Conservation (phyloP, 2,113 vertebrate genomes). For the Octodon degus region DNA sequence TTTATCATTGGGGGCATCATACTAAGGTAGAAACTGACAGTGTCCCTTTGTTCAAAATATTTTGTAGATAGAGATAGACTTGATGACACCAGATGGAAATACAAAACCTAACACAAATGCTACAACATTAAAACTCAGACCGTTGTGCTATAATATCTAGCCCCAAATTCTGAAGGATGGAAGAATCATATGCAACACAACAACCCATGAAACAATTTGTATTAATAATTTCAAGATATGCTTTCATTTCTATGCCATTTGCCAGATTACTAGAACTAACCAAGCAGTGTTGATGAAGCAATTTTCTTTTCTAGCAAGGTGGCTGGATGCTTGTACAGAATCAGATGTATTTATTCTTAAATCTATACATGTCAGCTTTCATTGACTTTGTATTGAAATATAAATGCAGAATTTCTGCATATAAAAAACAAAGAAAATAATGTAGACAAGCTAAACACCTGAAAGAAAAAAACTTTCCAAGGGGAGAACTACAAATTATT, state of each 20-base stretch:
- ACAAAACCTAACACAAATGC: background rate
- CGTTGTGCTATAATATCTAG: background rate
- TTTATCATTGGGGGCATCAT: background rate
- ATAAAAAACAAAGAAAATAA: background rate
- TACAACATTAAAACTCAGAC: background rate
- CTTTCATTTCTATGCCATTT: background rate
- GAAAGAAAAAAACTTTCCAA: background rate
- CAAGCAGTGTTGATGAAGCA: background rate
- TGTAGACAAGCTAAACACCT: background rate
- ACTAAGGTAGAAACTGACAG: background rate
- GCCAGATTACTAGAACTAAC: background rate
- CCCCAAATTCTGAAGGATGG: background rate
- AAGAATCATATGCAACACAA: background rate
- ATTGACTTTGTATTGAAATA: conserved; percentile 13
- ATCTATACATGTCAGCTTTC: background rate
- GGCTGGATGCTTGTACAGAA: background rate
- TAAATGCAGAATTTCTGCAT: background rate
- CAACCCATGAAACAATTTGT: background rate
- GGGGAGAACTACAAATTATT: background rate
- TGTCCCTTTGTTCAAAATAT: background rate
- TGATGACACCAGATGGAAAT: background rate
- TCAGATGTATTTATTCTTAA: background rate
- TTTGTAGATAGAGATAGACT: background rate
- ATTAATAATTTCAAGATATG: background rate
- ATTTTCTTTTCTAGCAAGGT: background rate